A percentile compares a stretch with the other conserved stretches of the same genome.
Conservation (phyloP, 64 coral and sea anemone species). For the Porites australiensis region DNA sequence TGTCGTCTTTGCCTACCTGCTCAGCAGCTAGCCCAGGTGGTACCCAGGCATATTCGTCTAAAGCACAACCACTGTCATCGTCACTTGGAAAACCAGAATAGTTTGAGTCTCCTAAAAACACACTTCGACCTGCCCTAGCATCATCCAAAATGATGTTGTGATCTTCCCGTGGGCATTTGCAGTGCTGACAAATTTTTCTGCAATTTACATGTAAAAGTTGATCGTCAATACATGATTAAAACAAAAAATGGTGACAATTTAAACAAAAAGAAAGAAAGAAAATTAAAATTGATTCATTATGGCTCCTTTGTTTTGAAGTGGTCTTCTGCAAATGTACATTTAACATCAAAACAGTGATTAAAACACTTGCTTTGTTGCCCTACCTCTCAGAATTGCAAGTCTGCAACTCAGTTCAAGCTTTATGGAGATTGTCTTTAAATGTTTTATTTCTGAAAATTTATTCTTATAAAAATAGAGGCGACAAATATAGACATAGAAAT, state of each 20-base stretch:
- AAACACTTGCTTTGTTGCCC: too few relatives aligned
- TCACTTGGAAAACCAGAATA: conserved; percentile 93
- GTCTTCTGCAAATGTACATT: too few relatives aligned
- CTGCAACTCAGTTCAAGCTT: too few relatives aligned
- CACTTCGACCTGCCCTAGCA: conserved; percentile 74
- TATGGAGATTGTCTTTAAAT: too few relatives aligned
- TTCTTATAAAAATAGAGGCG: too few relatives aligned
- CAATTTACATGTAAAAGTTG: neutral
- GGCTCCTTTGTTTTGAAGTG: neutral
- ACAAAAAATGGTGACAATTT: neutral
- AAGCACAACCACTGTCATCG: conserved; percentile 98
- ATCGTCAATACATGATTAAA: neutral
- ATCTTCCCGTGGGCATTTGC: conserved; percentile 95
- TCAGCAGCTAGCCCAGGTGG: conserved; percentile 93
- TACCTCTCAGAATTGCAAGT: too few relatives aligned
- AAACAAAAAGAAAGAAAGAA: too few relatives aligned
- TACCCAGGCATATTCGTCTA: conserved; percentile 99
- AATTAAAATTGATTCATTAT: neutral
- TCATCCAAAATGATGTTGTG: conserved; percentile 93
- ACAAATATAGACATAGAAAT: too few relatives aligned
- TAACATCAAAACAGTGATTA: too few relatives aligned
- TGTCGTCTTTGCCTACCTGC: conserved; percentile 54
- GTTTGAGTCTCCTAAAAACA: conserved; percentile 88
- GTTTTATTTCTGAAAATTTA: too few relatives aligned
- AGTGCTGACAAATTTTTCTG: conserved; percentile 99